Evolutionary conservation across 2,113 vertebrate genomes (phyloP).

Genomic region (Vulpes vulpes): DNA sequence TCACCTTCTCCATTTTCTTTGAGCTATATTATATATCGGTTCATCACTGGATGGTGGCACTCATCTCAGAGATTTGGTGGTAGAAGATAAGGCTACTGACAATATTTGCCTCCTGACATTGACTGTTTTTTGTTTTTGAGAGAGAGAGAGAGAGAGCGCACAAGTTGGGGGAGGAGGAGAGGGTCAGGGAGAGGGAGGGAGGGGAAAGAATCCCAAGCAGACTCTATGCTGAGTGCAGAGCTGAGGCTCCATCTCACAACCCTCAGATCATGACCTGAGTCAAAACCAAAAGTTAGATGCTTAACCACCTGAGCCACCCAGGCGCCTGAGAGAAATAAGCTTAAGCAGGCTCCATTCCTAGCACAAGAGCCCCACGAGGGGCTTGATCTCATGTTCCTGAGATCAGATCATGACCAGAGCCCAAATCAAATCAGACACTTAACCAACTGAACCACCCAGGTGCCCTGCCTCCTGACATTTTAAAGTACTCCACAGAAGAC

Average conservation of each 20-base stretch:
- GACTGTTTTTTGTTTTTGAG: not conserved
- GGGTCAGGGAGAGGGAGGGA: not conserved
- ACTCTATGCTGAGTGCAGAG: not conserved
- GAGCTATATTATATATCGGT: not conserved
- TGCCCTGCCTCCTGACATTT: not conserved
- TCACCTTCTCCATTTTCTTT: slow-evolving; percentile 8
- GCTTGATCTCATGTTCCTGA: not conserved
- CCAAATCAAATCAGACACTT: not conserved
- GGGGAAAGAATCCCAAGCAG: not conserved
- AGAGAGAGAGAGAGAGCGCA: not conserved
- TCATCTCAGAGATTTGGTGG: not conserved
- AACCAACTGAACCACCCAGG: not conserved
- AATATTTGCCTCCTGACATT: not conserved
- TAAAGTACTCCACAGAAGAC: not conserved
- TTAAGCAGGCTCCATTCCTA: not conserved
- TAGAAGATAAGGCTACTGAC: not conserved
- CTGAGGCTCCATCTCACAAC: not conserved
- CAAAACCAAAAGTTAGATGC: not conserved
- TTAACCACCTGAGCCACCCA: not conserved
- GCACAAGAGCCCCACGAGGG: too few relatives aligned
- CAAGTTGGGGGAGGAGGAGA: not conserved
- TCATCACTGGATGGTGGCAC: not conserved
- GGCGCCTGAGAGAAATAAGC: not conserved
- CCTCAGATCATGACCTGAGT: not conserved
- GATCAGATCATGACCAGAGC: not conserved